Percentiles rank a stretch among this genome's conserved stretches.
Evolutionary conservation across 2,888 invertebrate genomes (phyloP).

Genomic region (Nemotelus nigrinus): DNA sequence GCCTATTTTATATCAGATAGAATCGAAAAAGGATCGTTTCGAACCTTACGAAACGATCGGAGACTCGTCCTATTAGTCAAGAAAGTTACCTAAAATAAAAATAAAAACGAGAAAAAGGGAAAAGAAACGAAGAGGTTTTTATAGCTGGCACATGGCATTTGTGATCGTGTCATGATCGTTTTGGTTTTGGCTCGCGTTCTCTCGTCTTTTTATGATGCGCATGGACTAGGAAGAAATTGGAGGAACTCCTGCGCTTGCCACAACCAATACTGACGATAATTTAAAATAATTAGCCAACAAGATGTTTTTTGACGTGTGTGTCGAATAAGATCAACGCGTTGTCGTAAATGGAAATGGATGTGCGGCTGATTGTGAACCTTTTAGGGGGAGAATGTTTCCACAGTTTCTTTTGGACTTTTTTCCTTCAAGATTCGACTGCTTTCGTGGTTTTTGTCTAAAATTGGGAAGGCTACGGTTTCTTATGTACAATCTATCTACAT

Average conservation of each 20-base stretch:
- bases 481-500: too few species aligned
- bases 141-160: constrained; percentile 41
- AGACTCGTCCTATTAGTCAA: constrained; percentile 26
- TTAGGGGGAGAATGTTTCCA: background rate
- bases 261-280: constrained; percentile 43
- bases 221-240: constrained; percentile 4
- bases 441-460: constrained; percentile 8
- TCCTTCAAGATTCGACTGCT: background rate
- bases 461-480: background rate
- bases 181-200: constrained; percentile 28
- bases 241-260: constrained; percentile 7
- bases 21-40: background rate
- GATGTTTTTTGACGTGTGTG: constrained; percentile 49
- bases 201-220: constrained; percentile 7
- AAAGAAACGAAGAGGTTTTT: constrained; percentile 23
- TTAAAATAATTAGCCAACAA: constrained; percentile 51
- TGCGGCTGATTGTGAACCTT: background rate
- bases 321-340: constrained; percentile 8
- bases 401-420: background rate
- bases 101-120: background rate
- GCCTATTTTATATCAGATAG: constrained; percentile 28
- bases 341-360: constrained; percentile 11
- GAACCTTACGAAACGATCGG: background rate
- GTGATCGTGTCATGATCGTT: constrained; percentile 38
- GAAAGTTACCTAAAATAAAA: background rate